Percentiles rank a stretch among this genome's conserved stretches.
These are phyloP conservation scores for Gonioctena quinquepunctata DNA, from an alignment of 1,140 invertebrate species.

Conservation along the genomic window DNA sequence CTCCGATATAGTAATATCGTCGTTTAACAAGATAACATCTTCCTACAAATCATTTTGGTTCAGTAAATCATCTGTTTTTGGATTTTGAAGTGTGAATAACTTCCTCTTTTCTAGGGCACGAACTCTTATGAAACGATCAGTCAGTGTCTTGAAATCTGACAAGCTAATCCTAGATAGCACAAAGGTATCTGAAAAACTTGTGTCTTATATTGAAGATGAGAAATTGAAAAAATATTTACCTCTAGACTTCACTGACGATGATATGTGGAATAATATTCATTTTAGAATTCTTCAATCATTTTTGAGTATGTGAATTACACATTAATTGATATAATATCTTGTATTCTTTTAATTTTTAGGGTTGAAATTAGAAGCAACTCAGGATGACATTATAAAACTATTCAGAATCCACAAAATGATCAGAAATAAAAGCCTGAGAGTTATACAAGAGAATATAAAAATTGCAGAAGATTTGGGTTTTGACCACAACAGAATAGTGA, in stretches of 20 bases:
- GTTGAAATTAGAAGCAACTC: slow-evolving; percentile 55
- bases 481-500: slow-evolving; percentile 55
- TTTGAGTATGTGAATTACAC: slow-evolving; percentile 22
- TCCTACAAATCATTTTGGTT: too few relatives aligned
- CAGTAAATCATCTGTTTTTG: too few relatives aligned
- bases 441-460: slow-evolving; percentile 57
- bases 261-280: slow-evolving; percentile 23
- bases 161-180: slow-evolving; percentile 1
- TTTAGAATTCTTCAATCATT: slow-evolving; percentile 18
- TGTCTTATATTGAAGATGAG: slow-evolving; percentile 22
- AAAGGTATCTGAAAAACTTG: slow-evolving; percentile 23
- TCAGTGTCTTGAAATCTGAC: slow-evolving; percentile 7
- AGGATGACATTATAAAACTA: slow-evolving; percentile 55
- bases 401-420: slow-evolving; percentile 57
- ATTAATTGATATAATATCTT: neutral
- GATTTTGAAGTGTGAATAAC: too few relatives aligned
- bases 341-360: slow-evolving; percentile 51
- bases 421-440: slow-evolving; percentile 57
- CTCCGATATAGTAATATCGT: too few relatives aligned
- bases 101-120: slow-evolving; percentile 16
- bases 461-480: slow-evolving; percentile 51
- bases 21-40: too few relatives aligned
- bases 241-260: slow-evolving; percentile 2
- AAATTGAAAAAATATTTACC: slow-evolving; percentile 6
- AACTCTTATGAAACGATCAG: neutral